Evolutionary conservation across 2,797 vertebrate species (phyloP).

Genomic region (Chromis chromis): DNA sequence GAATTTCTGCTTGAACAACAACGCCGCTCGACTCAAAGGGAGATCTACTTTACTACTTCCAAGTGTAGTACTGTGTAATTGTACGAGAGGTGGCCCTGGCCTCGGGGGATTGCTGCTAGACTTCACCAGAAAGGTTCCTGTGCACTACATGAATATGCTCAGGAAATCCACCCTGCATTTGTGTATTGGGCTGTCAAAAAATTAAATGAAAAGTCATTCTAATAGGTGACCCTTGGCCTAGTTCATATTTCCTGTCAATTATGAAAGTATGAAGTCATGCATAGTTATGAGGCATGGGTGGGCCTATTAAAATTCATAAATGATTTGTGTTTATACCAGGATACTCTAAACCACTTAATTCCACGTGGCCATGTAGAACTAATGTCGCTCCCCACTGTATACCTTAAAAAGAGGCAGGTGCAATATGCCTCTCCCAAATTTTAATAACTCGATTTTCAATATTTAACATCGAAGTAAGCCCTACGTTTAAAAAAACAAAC

Average conservation of each 20-base stretch:
- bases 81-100: conserved; percentile 74
- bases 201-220: conserved; percentile 99
- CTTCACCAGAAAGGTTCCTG: conserved; percentile 79
- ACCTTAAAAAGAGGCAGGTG: conserved; percentile 60
- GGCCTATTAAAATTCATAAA: conserved; percentile 97
- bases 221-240: conserved; percentile 97
- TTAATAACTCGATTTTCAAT: conserved; percentile 30
- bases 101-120: conserved; percentile 78
- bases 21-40: conserved; percentile 22
- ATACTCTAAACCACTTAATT: conserved; percentile 82
- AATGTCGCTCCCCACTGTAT: conserved; percentile 70
- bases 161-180: conserved; percentile 88
- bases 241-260: conserved; percentile 99
- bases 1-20: conserved; percentile 47
- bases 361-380: conserved; percentile 83
- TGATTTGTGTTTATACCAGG: conserved; percentile 94
- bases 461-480: conserved; percentile 1
- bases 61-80: conserved; percentile 79
- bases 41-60: conserved; percentile 61
- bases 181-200: conserved; percentile 96
- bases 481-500: background rate
- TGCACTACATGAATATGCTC: conserved; percentile 85
- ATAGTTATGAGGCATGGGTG: conserved; percentile 97
- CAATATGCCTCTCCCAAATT: conserved; percentile 32
- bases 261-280: conserved; percentile 97